Conservation (phyloP, 2,797 vertebrate genomes). For the Diplodus puntazzo region DNA sequence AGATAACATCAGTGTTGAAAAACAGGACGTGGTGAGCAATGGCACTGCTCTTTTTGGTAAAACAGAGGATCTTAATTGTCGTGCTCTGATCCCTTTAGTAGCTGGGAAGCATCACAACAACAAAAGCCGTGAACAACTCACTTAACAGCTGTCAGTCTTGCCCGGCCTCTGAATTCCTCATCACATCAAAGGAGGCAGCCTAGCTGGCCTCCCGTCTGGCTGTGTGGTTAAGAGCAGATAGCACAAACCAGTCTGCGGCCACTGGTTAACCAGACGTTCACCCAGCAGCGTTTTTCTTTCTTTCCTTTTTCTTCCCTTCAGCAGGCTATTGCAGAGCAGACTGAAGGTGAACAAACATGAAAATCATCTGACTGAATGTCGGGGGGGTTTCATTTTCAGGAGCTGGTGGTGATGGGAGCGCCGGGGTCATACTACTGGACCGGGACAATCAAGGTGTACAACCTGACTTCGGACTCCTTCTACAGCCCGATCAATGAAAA, state of each 20-base stretch:
- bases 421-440: constrained; percentile 99
- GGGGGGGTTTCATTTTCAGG: constrained; percentile 79
- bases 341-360: background rate
- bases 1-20: background rate
- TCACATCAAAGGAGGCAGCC: constrained; percentile 68
- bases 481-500: constrained; percentile 92
- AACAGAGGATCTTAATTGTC: constrained; percentile 33
- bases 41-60: background rate
- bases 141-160: constrained; percentile 59
- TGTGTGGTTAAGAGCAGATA: constrained; percentile 77
- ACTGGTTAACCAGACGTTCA: constrained; percentile 80
- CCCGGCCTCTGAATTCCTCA: constrained; percentile 45
- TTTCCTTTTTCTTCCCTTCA: constrained; percentile 2
- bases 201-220: constrained; percentile 56
- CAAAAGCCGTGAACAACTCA: constrained; percentile 44
- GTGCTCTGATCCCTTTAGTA: background rate
- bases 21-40: background rate
- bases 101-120: constrained; percentile 21
- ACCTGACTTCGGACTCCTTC: constrained; percentile 92
- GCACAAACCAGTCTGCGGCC: constrained; percentile 78
- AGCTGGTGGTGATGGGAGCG: constrained; percentile 97
- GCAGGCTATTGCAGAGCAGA: constrained; percentile 19
- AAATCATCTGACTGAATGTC: constrained; percentile 35
- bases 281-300: constrained; percentile 52
- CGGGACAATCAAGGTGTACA: constrained; percentile 96